phyloP scores from a whole-genome alignment of 1,140 invertebrate genomes.

The Ooceraea biroi region DNA sequence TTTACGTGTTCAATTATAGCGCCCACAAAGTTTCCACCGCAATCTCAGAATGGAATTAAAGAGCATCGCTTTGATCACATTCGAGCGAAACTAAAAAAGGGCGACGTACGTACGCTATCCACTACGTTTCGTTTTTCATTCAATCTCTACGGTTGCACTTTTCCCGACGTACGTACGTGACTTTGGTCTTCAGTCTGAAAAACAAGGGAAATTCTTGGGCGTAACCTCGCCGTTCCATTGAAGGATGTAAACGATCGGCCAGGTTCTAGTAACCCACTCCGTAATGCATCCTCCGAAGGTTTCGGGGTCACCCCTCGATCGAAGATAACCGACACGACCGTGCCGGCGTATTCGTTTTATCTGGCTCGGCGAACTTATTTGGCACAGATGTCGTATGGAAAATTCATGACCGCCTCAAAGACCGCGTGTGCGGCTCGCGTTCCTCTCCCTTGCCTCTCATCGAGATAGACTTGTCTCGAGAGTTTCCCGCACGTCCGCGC shows the following conservation, averaged over 20 bases:
- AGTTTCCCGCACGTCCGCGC: no score
- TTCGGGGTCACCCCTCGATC: slow-evolving; percentile 69
- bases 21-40: neutral
- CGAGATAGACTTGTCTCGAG: neutral
- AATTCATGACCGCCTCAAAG: slow-evolving; percentile 37
- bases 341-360: slow-evolving; percentile 53
- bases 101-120: no score
- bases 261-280: slow-evolving; percentile 54
- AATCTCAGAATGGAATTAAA: no score
- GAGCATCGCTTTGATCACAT: slow-evolving; percentile 20
- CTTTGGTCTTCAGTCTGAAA: no score
- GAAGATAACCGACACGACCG: slow-evolving; percentile 56
- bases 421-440: neutral
- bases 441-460: neutral
- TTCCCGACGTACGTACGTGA: no score
- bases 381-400: slow-evolving; percentile 45
- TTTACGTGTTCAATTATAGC: slow-evolving; percentile 39
- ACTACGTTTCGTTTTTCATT: no score
- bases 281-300: slow-evolving; percentile 43
- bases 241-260: neutral
- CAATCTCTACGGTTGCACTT: no score
- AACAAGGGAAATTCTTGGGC: neutral
- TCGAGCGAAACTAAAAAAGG: neutral
- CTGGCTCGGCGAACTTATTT: slow-evolving; percentile 57
- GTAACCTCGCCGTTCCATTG: neutral